Evolutionary conservation across 2,797 vertebrate species (phyloP).

Genomic region (Micrastur ruficollis): DNA sequence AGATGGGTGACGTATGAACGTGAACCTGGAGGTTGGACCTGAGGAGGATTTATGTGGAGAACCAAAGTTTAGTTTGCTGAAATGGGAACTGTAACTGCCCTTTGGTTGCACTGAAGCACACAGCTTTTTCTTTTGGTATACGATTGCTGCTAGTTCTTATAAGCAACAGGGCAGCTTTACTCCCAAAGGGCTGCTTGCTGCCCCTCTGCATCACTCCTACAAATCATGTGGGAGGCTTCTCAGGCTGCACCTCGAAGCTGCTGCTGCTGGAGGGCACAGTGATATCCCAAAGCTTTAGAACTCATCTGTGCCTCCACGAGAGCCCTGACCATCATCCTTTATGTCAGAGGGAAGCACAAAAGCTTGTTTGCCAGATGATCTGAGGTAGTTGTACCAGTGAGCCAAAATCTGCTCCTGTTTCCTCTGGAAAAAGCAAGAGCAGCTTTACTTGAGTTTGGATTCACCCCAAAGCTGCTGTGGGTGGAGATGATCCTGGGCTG

Average conservation of each 20-base stretch:
- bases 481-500: accelerated
- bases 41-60: neutral
- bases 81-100: neutral
- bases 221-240: accelerated
- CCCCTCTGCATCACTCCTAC: neutral
- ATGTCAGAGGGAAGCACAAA: neutral
- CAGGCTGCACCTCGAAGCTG: neutral
- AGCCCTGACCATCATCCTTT: neutral
- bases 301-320: neutral
- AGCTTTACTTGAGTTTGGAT: neutral
- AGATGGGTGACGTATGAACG: neutral
- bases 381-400: neutral
- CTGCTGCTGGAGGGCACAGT: neutral
- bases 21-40: neutral
- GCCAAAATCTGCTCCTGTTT: neutral
- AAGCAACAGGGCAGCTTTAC: neutral
- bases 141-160: accelerated
- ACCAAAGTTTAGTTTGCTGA: neutral
- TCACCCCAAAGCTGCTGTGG: neutral
- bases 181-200: neutral
- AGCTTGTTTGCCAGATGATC: neutral
- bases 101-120: neutral
- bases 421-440: neutral
- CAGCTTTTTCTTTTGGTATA: neutral
- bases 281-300: neutral